phyloP scores from a whole-genome alignment of 2,888 invertebrate genomes.

The Thysanoteuthis rhombus region DNA sequence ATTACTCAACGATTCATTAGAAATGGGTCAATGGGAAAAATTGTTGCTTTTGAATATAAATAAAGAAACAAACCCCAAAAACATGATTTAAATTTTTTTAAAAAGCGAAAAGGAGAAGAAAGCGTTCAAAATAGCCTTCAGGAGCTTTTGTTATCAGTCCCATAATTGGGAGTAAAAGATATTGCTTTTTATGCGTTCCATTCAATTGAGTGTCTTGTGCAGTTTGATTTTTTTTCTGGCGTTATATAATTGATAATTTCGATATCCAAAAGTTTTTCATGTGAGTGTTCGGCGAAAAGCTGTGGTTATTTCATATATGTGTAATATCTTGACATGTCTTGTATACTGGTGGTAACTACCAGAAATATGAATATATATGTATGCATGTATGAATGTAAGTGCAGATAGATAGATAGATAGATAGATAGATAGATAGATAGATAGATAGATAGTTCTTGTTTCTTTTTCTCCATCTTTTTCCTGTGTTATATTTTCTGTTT shows the following conservation, averaged over 20 bases:
- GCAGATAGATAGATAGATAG: too few species aligned
- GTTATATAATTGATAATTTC: background rate
- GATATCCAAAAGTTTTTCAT: too few species aligned
- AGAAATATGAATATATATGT: background rate
- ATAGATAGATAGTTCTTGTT: too few species aligned
- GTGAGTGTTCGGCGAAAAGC: background rate
- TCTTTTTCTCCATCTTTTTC: too few species aligned
- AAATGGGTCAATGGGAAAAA: background rate
- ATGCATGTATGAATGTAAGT: background rate
- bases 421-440: too few species aligned
- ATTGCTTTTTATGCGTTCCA: background rate
- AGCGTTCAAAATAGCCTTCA: background rate
- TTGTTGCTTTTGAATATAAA: background rate
- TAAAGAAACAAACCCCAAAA: background rate
- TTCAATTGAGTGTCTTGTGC: background rate
- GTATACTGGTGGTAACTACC: too few species aligned
- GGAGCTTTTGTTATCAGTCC: background rate
- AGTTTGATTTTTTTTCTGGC: background rate
- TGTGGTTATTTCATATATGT: background rate
- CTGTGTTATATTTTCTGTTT: too few species aligned
- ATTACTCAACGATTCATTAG: background rate
- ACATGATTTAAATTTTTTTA: too few species aligned
- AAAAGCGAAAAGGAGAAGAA: background rate
- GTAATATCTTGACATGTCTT: too few species aligned
- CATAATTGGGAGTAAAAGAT: background rate